Evolutionary conservation across 2,113 vertebrate species (phyloP).

Genomic region (Oryzias celebensis): DNA sequence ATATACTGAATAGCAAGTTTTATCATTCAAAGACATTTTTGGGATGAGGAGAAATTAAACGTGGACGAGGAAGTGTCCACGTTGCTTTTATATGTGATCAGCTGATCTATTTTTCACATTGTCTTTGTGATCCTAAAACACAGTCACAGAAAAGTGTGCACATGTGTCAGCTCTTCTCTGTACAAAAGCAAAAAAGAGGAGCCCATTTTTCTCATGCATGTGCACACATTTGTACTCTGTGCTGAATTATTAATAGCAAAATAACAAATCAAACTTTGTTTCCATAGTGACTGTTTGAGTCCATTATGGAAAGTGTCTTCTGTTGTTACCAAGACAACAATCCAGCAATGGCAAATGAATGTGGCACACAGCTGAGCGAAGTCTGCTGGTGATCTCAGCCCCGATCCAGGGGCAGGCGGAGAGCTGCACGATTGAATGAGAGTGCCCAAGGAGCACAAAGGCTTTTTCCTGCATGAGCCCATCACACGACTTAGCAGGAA

Average conservation of each 20-base stretch:
- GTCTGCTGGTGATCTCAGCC: conserved; percentile 62
- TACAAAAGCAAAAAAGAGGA: conserved; percentile 3
- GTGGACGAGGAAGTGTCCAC: not conserved
- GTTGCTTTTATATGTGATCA: not conserved
- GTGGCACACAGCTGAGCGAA: conserved; percentile 70
- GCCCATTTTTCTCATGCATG: conserved; percentile 45
- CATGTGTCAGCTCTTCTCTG: conserved; percentile 4
- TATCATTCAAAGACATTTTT: too few species aligned
- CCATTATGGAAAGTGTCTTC: conserved; percentile 81
- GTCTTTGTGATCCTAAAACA: too few species aligned
- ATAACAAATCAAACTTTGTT: conserved; percentile 80
- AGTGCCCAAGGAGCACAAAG: conserved; percentile 10
- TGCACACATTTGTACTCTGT: conserved; percentile 59
- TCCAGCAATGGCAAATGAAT: conserved; percentile 69
- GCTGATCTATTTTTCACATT: too few species aligned
- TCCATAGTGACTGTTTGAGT: conserved; percentile 83
- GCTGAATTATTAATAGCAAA: conserved; percentile 81
- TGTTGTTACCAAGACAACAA: conserved; percentile 83
- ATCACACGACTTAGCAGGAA: conserved; percentile 1
- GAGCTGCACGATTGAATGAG: conserved; percentile 15
- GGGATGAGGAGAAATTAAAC: too few species aligned
- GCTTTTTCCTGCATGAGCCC: conserved; percentile 8
- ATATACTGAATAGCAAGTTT: not conserved
- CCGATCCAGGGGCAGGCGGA: conserved; percentile 31
- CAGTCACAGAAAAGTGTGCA: conserved; percentile 5